Percentiles rank a stretch among this genome's conserved stretches.
These are phyloP conservation scores for Rhombomys opimus DNA, from an alignment of 2,113 vertebrate species.

Conservation along the genomic window DNA sequence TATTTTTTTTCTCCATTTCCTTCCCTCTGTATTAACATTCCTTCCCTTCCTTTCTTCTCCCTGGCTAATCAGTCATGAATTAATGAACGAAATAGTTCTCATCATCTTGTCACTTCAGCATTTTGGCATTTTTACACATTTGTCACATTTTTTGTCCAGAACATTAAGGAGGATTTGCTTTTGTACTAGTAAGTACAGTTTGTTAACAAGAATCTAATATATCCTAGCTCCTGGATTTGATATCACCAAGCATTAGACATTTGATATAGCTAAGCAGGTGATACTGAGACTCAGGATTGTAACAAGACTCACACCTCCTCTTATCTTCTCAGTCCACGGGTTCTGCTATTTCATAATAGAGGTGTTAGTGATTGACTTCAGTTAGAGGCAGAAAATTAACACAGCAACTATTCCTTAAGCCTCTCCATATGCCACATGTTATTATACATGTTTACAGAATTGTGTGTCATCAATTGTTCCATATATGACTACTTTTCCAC, in stretches of 20 bases:
- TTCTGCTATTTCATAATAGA: not conserved
- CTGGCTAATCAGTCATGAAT: not conserved
- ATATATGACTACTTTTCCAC: not conserved
- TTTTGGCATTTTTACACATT: not conserved
- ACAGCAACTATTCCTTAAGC: not conserved
- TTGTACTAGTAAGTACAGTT: not conserved
- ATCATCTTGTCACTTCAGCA: not conserved
- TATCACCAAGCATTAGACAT: not conserved
- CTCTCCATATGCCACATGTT: not conserved
- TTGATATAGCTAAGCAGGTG: not conserved
- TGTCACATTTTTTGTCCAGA: not conserved
- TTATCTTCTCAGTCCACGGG: not conserved
- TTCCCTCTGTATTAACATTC: not conserved
- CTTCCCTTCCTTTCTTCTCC: not conserved
- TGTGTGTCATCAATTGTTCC: not conserved
- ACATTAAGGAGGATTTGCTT: not conserved
- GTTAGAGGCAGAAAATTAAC: not conserved
- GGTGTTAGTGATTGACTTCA: not conserved
- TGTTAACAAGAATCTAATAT: constrained; percentile 26
- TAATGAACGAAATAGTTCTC: not conserved
- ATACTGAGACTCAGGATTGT: constrained; percentile 14
- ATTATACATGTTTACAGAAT: not conserved
- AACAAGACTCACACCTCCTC: not conserved
- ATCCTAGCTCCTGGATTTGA: constrained; percentile 22
- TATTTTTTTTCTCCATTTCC: not conserved